Base-by-base conservation (phyloP, 2,888 invertebrate species). In the Ommatoiulus sabulosus region DNA sequence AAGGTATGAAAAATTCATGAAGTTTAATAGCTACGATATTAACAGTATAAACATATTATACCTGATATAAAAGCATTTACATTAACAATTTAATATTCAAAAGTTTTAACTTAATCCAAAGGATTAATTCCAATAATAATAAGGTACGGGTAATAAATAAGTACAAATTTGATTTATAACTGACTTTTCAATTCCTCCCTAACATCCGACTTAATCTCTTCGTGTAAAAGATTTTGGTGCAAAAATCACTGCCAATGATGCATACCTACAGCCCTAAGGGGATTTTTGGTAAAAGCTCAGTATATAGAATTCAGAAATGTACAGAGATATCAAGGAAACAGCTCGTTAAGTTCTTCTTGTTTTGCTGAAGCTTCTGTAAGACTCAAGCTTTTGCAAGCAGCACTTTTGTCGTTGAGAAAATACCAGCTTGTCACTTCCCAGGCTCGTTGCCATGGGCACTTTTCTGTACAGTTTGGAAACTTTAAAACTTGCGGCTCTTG, bases 361-460 rank as follows among this genome's bases (percentile, higher is more conserved):
- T 24, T 24, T 15, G 17, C n/a, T 10, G 57, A 17, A 20, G 24
- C n/a, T 87, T 87, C 87, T 43, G n/a, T 1, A 1, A 5, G 12
- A 5, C 8, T 20, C 48, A 52, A 5, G 2, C n/a, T 1, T 57
- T 24, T 35, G 24, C 87, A 87, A 7, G n/a, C 52, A 17, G 6
- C 24, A 57, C 20, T n/a, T 35, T 17, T 52, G 87, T 87, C 48
- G 35, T 48, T 12, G 20, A 87, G 5, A 57, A 87, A 87, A 48
- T 52, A 52, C 17, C 17, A 17, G 20, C 35, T 57, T 10, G 52
- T 48, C 20, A 20, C 17, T 8, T 48, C 24, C 52, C n/a, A 87
- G 35, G 12, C 87, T 17, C 20, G 20, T 52, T 48, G 46, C 52
- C 52, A 87, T 17, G 87, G 87, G 24, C 87, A 87, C n/a, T 24